phyloP scores from a whole-genome alignment of 2,797 vertebrate species.

The Anisognathus igniventris region DNA sequence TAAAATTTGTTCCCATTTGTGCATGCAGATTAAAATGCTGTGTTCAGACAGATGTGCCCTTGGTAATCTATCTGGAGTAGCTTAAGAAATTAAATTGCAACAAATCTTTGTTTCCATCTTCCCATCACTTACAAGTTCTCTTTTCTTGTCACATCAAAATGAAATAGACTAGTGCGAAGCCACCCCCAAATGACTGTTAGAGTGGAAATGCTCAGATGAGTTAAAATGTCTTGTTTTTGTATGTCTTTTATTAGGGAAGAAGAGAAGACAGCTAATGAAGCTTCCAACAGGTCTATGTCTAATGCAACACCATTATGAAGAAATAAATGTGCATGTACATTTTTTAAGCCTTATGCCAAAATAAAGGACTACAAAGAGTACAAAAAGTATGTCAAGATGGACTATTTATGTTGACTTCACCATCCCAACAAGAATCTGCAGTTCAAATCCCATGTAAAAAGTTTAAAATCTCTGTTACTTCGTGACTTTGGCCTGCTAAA shows the following conservation, averaged over 20 bases:
- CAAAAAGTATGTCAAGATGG: neutral
- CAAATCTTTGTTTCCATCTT: neutral
- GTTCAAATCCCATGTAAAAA: slow-evolving; percentile 29
- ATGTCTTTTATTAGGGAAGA: neutral
- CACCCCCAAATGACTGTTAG: neutral
- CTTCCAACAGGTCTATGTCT: neutral
- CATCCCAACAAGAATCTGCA: neutral
- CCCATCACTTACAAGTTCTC: neutral
- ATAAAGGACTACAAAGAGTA: slow-evolving; percentile 12
- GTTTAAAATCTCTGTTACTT: slow-evolving; percentile 54
- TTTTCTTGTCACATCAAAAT: neutral
- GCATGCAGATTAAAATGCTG: neutral
- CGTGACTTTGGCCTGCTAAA: slow-evolving; percentile 15
- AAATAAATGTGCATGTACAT: neutral
- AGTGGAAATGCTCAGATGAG: neutral
- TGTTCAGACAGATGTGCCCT: neutral
- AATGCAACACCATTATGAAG: neutral
- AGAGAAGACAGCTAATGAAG: neutral
- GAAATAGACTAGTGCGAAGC: neutral
- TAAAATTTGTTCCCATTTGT: neutral
- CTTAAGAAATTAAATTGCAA: neutral
- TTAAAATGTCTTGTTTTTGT: neutral
- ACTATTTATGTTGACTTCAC: neutral
- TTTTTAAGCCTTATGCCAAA: slow-evolving; percentile 49
- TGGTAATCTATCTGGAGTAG: neutral